Base-by-base conservation (phyloP, 2,888 invertebrate genomes). In the Melanotus villosus region DNA sequence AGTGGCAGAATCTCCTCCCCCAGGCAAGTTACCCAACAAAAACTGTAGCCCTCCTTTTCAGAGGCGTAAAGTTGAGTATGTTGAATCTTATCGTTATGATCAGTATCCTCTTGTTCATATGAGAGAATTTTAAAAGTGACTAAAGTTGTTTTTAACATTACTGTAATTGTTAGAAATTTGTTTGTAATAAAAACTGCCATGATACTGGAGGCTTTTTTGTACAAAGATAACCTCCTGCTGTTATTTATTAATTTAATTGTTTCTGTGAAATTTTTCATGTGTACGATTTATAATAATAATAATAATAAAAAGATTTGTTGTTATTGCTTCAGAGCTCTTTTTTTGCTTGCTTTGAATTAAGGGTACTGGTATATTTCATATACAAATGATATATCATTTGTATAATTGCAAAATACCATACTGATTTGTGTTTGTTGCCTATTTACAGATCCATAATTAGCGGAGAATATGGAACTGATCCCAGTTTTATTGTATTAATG, bases 21-120 rank as follows among this genome's bases (percentile, higher is more conserved):
- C 77, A 78, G 78, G 78, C 76, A 78, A 78, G 78, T 78, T 75
- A 69, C 56, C 43, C 45, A 65, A 59, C 66, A 62, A 52, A 70
- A 71, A 74, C 65, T 72, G 69, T 72, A 75, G 63, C 58, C 68
- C 68, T 56, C 64, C 70, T 56, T 71, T 64, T 60, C 66, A 64
- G 30, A 68, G 58, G 23, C 63, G 34, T 50, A 36, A 64, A 43
- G 21, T 38, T 34, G 59, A 72, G 18, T 30, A 59, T 50, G 57
- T 69, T 36, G 68, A 73, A 41, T 64, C 57, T 68, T 73, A 66
- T 19, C 36, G 67, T 30, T 74, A 73, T 26, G 70, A 71, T 45
- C 71, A 68, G 36, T 57, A 63, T 56, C 63, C 65, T 43, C 41
- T 63, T 16, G 56, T 73, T 19, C 56, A 71, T 41, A 58, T 75